Evolutionary conservation across 2,797 vertebrate species (phyloP).

Genomic region (Lagodon rhomboides): DNA sequence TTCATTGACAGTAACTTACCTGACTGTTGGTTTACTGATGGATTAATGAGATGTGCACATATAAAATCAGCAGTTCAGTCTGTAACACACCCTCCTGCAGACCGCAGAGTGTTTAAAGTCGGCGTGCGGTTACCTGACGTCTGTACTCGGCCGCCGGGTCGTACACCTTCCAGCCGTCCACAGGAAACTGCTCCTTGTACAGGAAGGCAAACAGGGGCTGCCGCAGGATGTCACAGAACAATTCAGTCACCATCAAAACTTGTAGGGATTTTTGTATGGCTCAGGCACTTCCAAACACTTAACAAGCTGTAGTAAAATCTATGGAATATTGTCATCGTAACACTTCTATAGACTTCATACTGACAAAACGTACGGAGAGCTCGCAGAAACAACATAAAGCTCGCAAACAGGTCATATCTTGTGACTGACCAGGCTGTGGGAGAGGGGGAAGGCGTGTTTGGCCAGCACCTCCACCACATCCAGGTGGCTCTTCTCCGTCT

Average conservation of each 20-base stretch:
- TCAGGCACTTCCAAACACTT: neutral
- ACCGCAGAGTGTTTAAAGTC: no score
- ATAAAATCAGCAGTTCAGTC: no score
- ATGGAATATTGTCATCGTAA: neutral
- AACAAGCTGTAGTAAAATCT: neutral
- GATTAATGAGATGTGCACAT: no score
- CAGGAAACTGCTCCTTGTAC: slow-evolving; percentile 93
- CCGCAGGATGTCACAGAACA: neutral
- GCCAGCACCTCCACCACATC: slow-evolving; percentile 91
- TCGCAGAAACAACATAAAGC: neutral
- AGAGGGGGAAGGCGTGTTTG: slow-evolving; percentile 92
- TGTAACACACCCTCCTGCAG: no score
- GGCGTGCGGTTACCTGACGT: slow-evolving; percentile 88
- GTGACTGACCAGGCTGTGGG: slow-evolving; percentile 87
- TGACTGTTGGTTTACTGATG: no score
- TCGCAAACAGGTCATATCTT: neutral
- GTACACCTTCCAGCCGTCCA: slow-evolving; percentile 96
- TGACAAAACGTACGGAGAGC: neutral
- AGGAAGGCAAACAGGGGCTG: slow-evolving; percentile 93
- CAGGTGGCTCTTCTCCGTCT: slow-evolving; percentile 89
- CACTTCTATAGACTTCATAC: neutral
- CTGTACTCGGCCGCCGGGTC: slow-evolving; percentile 93
- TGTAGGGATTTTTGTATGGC: neutral
- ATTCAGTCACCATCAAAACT: neutral
- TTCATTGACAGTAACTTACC: no score